Evolutionary conservation across 2,113 vertebrate species (phyloP), one percentile per base, ranked within the genome.

Genomic region (Epinephelus moara): DNA sequence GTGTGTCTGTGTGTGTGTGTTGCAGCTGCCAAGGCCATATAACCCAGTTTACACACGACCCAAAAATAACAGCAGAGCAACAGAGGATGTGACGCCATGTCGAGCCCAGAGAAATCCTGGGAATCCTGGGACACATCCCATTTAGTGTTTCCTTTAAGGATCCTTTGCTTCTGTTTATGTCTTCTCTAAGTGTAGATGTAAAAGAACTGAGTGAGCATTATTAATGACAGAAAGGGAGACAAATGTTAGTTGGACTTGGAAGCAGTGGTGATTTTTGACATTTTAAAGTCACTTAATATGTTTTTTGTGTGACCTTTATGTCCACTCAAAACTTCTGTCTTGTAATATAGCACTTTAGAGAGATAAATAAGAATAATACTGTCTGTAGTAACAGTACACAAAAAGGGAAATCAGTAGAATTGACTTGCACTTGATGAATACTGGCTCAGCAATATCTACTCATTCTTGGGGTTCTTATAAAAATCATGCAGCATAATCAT

Each of bases 81-180:
- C 33, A 0, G 3, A 77, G 78, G 79, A 62, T 53, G 82, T 73
- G 80, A 80, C 70, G 83, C 21, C 78, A 56, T 42, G n/a, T 8
- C 19, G 21, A 68, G 50, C 64, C 33, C 2, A 17, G 80, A 56
- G 53, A 12, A 69, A 56, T 15, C 23, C 50, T 47, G 90, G 90
- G 90, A 86, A 85, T 85, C 87, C 88, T 85, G 84, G 85, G 88
- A 75, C 9, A 3, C 23, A 18, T 83, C 53, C 78, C 57, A 3
- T 75, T 88, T 69, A 2, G 3, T 13, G 49, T 4, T 13, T 11
- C 52, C 47, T 59, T 64, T 2, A 5, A 1, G 10, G 21, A 9
- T 1, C 37, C 33, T 50, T 63, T 1, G 4, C 12, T 3, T 12
- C 1, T 6, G 13, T 57, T 15, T 9, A 2, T 9, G 17, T 49